These are phyloP conservation scores for Aphaenogaster floridana DNA, from an alignment of 1,140 invertebrate species.

Conservation along the genomic window DNA sequence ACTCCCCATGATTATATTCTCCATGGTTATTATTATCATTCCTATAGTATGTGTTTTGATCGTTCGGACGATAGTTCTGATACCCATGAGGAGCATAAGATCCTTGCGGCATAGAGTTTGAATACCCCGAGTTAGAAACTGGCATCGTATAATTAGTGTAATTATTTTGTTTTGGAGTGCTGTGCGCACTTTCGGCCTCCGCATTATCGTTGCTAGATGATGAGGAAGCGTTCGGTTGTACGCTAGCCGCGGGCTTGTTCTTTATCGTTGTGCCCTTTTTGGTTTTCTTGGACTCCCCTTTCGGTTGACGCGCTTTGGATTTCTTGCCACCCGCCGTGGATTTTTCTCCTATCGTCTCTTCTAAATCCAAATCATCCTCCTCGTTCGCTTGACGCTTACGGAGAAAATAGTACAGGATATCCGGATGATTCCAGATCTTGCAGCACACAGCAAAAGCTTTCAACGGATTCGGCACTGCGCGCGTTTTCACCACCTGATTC, in stretches of 20 bases:
- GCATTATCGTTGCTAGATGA: constrained; percentile 76
- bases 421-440: constrained; percentile 99
- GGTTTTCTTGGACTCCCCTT: constrained; percentile 84
- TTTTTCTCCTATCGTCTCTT: constrained; percentile 88
- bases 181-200: constrained; percentile 69
- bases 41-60: constrained; percentile 81
- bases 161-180: constrained; percentile 74
- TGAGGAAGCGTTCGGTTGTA: constrained; percentile 88
- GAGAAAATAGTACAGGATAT: constrained; percentile 97
- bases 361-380: constrained; percentile 96
- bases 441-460: constrained; percentile 99
- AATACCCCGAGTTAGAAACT: constrained; percentile 75
- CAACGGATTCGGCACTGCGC: constrained; percentile 97
- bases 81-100: constrained; percentile 77
- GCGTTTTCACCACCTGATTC: constrained; percentile 95
- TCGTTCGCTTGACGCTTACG: constrained; percentile 93
- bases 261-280: constrained; percentile 83
- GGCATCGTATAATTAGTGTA: constrained; percentile 79
- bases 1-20: constrained; percentile 79
- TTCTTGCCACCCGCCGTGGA: constrained; percentile 80
- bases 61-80: constrained; percentile 81
- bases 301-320: constrained; percentile 82
- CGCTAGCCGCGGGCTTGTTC: constrained; percentile 90
- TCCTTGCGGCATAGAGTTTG: constrained; percentile 68
- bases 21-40: constrained; percentile 77